Conservation (phyloP, 2,797 vertebrate species). For the Hydrophis major region DNA sequence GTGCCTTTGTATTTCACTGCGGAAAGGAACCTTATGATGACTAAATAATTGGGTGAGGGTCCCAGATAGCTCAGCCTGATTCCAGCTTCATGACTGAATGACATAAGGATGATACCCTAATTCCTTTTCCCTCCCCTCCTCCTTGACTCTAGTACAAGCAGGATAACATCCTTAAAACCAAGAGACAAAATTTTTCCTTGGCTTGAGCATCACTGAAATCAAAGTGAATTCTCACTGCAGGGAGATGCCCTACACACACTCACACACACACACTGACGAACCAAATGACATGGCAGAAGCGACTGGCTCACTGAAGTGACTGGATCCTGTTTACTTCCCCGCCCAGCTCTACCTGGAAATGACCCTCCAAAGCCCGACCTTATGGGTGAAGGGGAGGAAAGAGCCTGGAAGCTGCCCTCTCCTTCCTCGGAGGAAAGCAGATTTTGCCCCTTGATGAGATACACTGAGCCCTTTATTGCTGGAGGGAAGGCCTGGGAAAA, state of each 20-base stretch:
- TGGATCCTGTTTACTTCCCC: constrained; percentile 58
- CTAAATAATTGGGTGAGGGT: constrained; percentile 24
- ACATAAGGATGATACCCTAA: constrained; percentile 16
- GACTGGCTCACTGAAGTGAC: constrained; percentile 44
- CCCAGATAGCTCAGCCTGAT: constrained; percentile 24
- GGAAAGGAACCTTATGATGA: not conserved
- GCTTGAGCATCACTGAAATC: constrained; percentile 55
- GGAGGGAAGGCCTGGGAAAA: constrained; percentile 60
- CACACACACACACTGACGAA: constrained; percentile 44
- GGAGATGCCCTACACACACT: constrained; percentile 44
- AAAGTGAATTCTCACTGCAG: constrained; percentile 54
- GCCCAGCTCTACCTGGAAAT: constrained; percentile 61
- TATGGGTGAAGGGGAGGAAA: constrained; percentile 52
- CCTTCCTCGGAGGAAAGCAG: constrained; percentile 63
- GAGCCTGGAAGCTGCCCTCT: constrained; percentile 65
- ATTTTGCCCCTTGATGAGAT: constrained; percentile 36
- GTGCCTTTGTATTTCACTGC: not conserved
- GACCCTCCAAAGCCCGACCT: constrained; percentile 65
- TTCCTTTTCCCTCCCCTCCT: constrained; percentile 11
- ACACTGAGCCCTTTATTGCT: constrained; percentile 39
- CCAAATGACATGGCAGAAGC: constrained; percentile 72
- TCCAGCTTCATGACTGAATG: constrained; percentile 12
- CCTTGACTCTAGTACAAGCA: not conserved
- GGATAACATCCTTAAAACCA: constrained; percentile 29
- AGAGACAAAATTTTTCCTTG: constrained; percentile 61